Evolutionary conservation across 2,888 invertebrate species (phyloP).

Genomic region (Drosophila siamana): DNA sequence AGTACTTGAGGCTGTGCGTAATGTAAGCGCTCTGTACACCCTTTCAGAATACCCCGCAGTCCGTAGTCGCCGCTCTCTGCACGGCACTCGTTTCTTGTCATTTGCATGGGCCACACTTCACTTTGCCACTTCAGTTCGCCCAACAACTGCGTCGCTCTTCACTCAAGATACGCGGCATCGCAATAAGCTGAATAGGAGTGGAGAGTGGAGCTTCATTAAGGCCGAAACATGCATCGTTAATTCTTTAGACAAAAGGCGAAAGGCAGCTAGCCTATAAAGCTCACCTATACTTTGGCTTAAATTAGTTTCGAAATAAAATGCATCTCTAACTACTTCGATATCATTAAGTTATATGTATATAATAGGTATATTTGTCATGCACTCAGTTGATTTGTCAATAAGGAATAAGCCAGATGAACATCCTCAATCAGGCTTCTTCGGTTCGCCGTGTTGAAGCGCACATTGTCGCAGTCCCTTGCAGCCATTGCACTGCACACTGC

Average conservation of each 20-base stretch:
- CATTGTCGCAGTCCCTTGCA: slow-evolving; percentile 50
- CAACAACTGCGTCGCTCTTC: slow-evolving; percentile 27
- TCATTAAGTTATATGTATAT: neutral
- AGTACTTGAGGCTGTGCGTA: slow-evolving; percentile 42
- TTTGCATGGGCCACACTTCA: slow-evolving; percentile 50
- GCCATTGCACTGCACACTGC: slow-evolving; percentile 35
- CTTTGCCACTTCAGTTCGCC: slow-evolving; percentile 43
- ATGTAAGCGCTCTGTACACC: slow-evolving; percentile 45
- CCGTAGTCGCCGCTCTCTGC: neutral
- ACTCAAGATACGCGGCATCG: slow-evolving; percentile 21
- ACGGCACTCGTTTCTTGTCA: slow-evolving; percentile 29
- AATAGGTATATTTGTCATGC: neutral
- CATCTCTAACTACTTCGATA: too few species aligned
- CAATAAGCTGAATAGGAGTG: slow-evolving; percentile 12
- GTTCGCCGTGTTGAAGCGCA: slow-evolving; percentile 38
- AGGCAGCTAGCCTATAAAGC: neutral
- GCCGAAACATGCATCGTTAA: too few species aligned
- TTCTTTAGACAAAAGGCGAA: slow-evolving; percentile 14
- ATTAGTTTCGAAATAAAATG: neutral
- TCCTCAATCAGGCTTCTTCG: neutral
- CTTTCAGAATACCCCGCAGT: slow-evolving; percentile 28
- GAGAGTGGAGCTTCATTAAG: slow-evolving; percentile 22
- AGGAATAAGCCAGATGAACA: neutral
- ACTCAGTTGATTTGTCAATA: slow-evolving; percentile 14
- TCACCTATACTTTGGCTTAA: neutral